Base-by-base conservation (phyloP, 92 coral and sea anemone genomes). In the Plumapathes pennacea region DNA sequence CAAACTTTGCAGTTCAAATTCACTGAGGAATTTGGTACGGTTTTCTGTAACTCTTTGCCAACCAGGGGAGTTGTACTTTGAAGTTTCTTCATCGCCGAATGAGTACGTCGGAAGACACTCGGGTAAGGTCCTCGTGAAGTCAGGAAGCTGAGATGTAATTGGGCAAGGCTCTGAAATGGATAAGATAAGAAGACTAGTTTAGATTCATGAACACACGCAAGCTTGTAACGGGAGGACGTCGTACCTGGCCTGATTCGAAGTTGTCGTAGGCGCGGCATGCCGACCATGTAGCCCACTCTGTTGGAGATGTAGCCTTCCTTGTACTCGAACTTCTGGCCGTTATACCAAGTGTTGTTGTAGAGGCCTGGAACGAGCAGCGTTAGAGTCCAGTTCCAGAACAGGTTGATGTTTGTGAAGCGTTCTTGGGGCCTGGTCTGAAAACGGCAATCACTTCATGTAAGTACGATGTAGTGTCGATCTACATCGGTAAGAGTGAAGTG, bases 191-290 rank as follows among this genome's bases (percentile, higher is more conserved):
- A 19, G n/a, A 14, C 21, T 47, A 45, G 20, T 47, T 30, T 2
- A 6, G 10, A 40, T 12, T 23, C 2, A 9, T 12, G 18, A 33
- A n/a, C n/a, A n/a, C n/a, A n/a, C n/a, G n/a, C n/a, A n/a, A n/a
- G n/a, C n/a, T n/a, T n/a, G n/a, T n/a, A n/a, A n/a, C n/a, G n/a
- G n/a, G n/a, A n/a, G n/a, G n/a, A n/a, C n/a, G n/a, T n/a, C n/a
- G n/a, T 57, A 85, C 90, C 89, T 80, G 69, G 64, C 32, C 64
- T 57, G 14, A 82, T 79, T 68, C 97, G 71, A 1, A 90, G 91
- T 49, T 90, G 97, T 32, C 97, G 63, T 33, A 82, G 48, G 27
- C 96, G 75, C 8, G 97, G 96, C 85, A 90, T 88, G 18, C 97
- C 97, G 30, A 90, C 91, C 42, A 80, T 24, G 64, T 87, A 90